Conservation (phyloP, 2,113 vertebrate genomes). For the Rousettus leschenaultii region DNA sequence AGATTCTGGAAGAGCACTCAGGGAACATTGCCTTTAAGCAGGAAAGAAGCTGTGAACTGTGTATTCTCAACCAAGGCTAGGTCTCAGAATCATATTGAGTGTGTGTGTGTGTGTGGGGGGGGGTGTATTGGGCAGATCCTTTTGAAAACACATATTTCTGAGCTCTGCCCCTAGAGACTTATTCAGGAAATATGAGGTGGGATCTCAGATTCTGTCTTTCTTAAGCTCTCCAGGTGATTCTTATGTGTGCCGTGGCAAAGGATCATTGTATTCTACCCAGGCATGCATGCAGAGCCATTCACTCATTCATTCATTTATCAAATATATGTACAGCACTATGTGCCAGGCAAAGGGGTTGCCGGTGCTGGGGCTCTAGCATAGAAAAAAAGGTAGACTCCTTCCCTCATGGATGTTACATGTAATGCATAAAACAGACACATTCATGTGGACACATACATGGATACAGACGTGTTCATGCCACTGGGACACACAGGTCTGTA, state of each 20-base stretch:
- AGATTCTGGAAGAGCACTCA: neutral
- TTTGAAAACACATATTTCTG: conserved; percentile 5
- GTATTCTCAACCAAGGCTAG: neutral
- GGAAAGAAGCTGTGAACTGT: neutral
- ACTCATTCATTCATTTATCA: neutral
- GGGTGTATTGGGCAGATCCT: neutral
- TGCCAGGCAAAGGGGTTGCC: neutral
- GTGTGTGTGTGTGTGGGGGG: neutral
- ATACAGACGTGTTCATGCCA: neutral
- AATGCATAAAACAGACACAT: neutral
- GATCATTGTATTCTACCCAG: neutral
- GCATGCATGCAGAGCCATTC: neutral
- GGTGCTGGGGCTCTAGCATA: neutral
- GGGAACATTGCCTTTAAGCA: neutral
- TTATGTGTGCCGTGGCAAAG: neutral
- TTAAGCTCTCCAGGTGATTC: neutral
- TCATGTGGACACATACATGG: neutral
- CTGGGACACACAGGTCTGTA: neutral
- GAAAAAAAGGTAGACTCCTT: neutral
- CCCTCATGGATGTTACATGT: neutral
- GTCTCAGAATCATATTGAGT: neutral
- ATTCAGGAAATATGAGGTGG: neutral
- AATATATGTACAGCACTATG: neutral
- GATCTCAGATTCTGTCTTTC: neutral
- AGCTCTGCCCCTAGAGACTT: neutral